phyloP scores from a whole-genome alignment of 2,797 vertebrate genomes.

The Characodon lateralis region DNA sequence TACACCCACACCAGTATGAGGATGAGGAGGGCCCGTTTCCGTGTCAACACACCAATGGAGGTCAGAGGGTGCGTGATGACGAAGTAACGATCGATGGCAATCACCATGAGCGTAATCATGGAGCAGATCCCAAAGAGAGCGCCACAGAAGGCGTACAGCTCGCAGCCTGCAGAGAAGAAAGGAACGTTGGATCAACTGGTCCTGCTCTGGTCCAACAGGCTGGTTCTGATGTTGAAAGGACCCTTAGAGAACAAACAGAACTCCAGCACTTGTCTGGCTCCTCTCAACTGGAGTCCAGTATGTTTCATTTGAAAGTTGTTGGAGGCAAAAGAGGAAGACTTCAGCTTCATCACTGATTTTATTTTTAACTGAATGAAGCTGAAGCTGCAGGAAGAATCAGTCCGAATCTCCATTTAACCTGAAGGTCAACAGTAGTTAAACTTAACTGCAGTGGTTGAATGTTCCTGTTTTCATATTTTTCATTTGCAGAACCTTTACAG shows the following conservation, averaged over 20 bases:
- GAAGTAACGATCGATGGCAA: conserved; percentile 92
- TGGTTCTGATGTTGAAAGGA: background rate
- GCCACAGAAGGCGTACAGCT: conserved; percentile 94
- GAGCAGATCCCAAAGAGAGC: conserved; percentile 96
- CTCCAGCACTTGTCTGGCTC: too few species aligned
- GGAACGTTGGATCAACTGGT: background rate
- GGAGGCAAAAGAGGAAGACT: too few species aligned
- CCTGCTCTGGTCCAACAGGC: background rate
- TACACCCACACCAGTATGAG: conserved; percentile 88
- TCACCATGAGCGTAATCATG: conserved; percentile 94
- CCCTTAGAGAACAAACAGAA: background rate
- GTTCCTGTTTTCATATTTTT: too few species aligned
- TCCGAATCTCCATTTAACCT: too few species aligned
- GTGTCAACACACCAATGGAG: conserved; percentile 87
- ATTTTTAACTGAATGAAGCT: too few species aligned
- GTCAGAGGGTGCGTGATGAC: conserved; percentile 93
- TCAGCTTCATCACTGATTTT: too few species aligned
- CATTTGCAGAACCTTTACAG: too few species aligned
- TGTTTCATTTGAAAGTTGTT: too few species aligned
- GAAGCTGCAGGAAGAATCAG: too few species aligned
- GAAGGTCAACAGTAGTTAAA: too few species aligned
- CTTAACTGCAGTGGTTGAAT: too few species aligned
- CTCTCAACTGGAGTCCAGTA: too few species aligned
- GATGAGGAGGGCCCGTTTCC: conserved; percentile 84
- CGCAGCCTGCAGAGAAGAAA: conserved; percentile 80